Percentiles rank a stretch among this genome's conserved stretches.
Evolutionary conservation across 1,140 invertebrate species (phyloP).

Genomic region (Sycobia sp.): DNA sequence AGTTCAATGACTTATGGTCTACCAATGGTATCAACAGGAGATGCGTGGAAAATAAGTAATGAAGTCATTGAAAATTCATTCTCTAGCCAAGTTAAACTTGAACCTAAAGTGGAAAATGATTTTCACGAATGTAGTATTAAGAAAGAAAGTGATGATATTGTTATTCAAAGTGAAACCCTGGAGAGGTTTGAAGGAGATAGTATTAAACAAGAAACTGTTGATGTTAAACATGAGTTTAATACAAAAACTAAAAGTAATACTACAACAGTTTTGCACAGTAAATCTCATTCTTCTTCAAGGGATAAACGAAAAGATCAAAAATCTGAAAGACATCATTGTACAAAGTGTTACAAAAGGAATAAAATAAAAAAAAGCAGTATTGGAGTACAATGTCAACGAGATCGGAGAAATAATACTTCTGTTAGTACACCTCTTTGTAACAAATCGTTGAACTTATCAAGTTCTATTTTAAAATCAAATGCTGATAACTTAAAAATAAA

Average conservation of each 20-base stretch:
- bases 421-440: slow-evolving; percentile 41
- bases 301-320: slow-evolving; percentile 52
- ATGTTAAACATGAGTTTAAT: slow-evolving; percentile 23
- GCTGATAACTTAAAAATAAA: slow-evolving; percentile 54
- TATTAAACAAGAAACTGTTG: slow-evolving; percentile 40
- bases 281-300: slow-evolving; percentile 44
- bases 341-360: slow-evolving; percentile 66
- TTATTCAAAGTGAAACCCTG: neutral
- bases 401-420: slow-evolving; percentile 39
- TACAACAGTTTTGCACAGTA: slow-evolving; percentile 25
- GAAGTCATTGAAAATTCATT: slow-evolving; percentile 15
- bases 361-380: slow-evolving; percentile 68
- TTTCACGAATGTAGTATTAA: slow-evolving; percentile 4
- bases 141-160: slow-evolving; percentile 9
- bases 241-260: slow-evolving; percentile 19
- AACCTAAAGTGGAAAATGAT: slow-evolving; percentile 3
- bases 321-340: slow-evolving; percentile 61
- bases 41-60: slow-evolving; percentile 33
- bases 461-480: slow-evolving; percentile 40
- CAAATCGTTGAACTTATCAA: slow-evolving; percentile 43
- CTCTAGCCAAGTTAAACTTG: slow-evolving; percentile 23
- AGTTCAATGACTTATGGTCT: slow-evolving; percentile 38
- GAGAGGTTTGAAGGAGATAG: slow-evolving; percentile 2
- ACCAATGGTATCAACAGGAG: slow-evolving; percentile 42
- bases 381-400: slow-evolving; percentile 68